These are phyloP conservation scores for Varanus salvator DNA, from an alignment of 2,113 vertebrate species.

Conservation along the genomic window DNA sequence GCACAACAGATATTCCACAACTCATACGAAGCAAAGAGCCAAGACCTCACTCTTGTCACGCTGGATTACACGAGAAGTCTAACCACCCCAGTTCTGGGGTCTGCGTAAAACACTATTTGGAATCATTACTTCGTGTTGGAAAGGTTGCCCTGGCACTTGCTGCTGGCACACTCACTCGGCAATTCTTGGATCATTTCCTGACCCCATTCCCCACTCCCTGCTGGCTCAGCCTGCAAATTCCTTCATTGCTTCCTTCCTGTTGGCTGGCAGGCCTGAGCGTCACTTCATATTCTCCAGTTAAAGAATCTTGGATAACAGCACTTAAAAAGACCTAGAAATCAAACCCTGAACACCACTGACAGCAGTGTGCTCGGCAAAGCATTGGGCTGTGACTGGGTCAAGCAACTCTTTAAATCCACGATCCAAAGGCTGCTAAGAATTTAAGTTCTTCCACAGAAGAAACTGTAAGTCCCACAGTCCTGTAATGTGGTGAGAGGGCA, in stretches of 20 bases:
- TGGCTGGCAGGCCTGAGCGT: neutral
- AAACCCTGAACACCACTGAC: neutral
- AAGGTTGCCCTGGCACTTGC: neutral
- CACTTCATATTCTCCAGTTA: neutral
- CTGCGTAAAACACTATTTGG: neutral
- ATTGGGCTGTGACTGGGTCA: neutral
- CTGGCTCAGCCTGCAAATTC: too few relatives aligned
- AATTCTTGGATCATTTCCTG: neutral
- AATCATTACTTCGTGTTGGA: neutral
- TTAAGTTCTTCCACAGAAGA: constrained; percentile 1
- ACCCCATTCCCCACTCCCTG: too few relatives aligned
- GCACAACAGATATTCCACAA: neutral
- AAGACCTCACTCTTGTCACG: neutral
- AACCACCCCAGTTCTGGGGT: too few relatives aligned
- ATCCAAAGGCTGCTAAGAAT: neutral
- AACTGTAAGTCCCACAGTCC: neutral
- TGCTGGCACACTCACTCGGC: neutral
- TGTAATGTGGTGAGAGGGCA: neutral
- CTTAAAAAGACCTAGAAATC: neutral
- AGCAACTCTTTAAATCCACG: constrained; percentile 16
- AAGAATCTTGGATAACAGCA: neutral
- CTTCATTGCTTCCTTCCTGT: neutral
- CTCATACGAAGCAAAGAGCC: neutral
- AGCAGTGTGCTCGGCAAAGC: neutral
- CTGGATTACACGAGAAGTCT: neutral